Evolutionary conservation across 2,888 invertebrate genomes (phyloP), one percentile per base, ranked within the genome.

Genomic region (Smittia aterrima): DNA sequence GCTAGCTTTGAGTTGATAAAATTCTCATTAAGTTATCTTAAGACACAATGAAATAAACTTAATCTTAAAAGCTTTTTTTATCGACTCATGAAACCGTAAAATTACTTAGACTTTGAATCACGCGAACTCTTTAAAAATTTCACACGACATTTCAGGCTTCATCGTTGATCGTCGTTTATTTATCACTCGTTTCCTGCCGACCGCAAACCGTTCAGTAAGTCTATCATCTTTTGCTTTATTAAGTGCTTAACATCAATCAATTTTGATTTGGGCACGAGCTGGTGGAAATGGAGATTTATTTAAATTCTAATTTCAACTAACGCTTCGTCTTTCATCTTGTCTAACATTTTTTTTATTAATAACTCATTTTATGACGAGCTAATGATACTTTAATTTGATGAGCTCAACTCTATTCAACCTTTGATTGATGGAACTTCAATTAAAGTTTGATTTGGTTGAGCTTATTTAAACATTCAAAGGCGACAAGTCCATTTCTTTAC

Each of bases 191-290:
- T 24, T 53, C 64, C 24, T 53, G 66, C 62, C 64, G 64, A 1
- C 74, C 74, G 64, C 74, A 74, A 53, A 74, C 24, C 18, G 74
- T 74, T 16, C 74, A 74, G 74, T 74, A 66, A 74, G 74, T 74
- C 20, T 25, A 6, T 20, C 6, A n/a, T 66, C 25, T 32, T 25
- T 25, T 25, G 6, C 66, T 53, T 53, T 53, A 7, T 62, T 62
- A 58, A 18, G 18, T 53, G 3, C 24, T 58, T 58, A 16, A 58
- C 58, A 13, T 58, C 58, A 58, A 58, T 58, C 58, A 66, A 27
- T n/a, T n/a, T n/a, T n/a, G n/a, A 18, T 20, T 47, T 3, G 3
- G 11, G 47, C 47, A 47, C 22, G 16, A 62, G 22, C n/a, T 22
- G 25, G 11, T 62, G 9, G 2, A 53, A 32, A 32, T 32, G 9